Evolutionary conservation across 2,797 vertebrate species (phyloP).

Genomic region (Pseudomugil gertrudae): DNA sequence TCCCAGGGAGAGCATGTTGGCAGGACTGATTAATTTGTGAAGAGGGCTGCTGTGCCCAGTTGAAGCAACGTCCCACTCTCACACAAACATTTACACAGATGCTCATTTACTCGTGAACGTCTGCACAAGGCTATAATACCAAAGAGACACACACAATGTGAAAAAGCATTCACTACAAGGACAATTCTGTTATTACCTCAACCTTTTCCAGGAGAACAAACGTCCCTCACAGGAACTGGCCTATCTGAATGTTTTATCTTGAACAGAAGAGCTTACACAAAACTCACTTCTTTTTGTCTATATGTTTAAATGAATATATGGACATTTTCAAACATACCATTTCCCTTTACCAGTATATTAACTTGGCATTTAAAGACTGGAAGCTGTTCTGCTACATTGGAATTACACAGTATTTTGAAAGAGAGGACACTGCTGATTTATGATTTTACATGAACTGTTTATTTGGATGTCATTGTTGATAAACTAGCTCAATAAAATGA

Average conservation of each 20-base stretch:
- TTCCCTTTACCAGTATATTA: neutral
- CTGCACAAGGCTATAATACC: slow-evolving; percentile 25
- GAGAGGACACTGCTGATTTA: neutral
- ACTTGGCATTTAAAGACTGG: neutral
- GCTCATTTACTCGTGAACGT: slow-evolving; percentile 19
- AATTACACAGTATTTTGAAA: neutral
- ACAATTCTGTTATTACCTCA: slow-evolving; percentile 38
- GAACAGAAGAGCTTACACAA: slow-evolving; percentile 15
- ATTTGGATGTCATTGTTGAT: slow-evolving; percentile 2
- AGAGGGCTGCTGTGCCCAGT: slow-evolving; percentile 34
- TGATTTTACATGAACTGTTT: neutral
- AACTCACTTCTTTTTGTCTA: slow-evolving; percentile 5
- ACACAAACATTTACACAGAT: slow-evolving; percentile 44
- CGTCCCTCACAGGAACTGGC: slow-evolving; percentile 13
- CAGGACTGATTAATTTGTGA: slow-evolving; percentile 75
- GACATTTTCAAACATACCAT: neutral
- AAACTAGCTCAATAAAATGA: slow-evolving; percentile 6
- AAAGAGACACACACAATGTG: slow-evolving; percentile 26
- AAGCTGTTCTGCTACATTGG: neutral
- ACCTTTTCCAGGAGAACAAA: slow-evolving; percentile 28
- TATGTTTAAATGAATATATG: slow-evolving; percentile 3
- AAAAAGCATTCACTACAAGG: slow-evolving; percentile 23
- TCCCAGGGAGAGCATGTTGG: slow-evolving; percentile 58
- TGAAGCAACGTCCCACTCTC: slow-evolving; percentile 9
- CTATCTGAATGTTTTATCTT: slow-evolving; percentile 49